These are phyloP conservation scores for Circaetus cinerascens DNA, from an alignment of 2,113 vertebrate species.

Conservation along the genomic window DNA sequence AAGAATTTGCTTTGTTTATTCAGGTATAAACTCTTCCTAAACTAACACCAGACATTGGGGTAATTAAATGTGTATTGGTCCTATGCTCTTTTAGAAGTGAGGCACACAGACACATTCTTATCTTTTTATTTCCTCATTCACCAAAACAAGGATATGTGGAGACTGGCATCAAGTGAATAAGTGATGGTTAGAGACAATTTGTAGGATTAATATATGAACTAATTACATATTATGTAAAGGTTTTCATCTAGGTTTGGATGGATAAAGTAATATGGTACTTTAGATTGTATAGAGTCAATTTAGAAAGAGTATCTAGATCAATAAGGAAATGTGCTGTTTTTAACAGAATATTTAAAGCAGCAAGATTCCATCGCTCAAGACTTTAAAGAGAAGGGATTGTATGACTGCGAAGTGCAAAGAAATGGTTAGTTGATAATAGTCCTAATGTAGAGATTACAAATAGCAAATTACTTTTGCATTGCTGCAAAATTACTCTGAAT, in stretches of 20 bases:
- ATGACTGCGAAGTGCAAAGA: neutral
- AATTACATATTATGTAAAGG: neutral
- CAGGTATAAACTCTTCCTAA: neutral
- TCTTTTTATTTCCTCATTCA: neutral
- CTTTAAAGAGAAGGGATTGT: neutral
- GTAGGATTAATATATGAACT: neutral
- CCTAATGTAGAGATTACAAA: neutral
- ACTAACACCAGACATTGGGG: neutral
- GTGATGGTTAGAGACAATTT: neutral
- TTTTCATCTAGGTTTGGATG: neutral
- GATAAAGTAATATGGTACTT: neutral
- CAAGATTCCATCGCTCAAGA: neutral
- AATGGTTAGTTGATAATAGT: constrained; percentile 25
- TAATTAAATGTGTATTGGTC: neutral
- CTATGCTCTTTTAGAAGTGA: neutral
- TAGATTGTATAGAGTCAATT: neutral
- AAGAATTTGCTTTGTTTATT: neutral
- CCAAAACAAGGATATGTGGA: neutral
- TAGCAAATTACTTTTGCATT: neutral
- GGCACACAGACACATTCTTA: neutral
- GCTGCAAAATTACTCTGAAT: neutral
- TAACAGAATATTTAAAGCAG: constrained; percentile 65
- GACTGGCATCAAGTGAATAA: neutral
- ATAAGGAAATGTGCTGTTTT: neutral
- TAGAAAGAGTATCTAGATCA: neutral